A percentile compares a stretch with the other conserved stretches of the same genome.
Evolutionary conservation across 2,888 invertebrate genomes (phyloP).

Genomic region (Netelia fuscicornis): DNA sequence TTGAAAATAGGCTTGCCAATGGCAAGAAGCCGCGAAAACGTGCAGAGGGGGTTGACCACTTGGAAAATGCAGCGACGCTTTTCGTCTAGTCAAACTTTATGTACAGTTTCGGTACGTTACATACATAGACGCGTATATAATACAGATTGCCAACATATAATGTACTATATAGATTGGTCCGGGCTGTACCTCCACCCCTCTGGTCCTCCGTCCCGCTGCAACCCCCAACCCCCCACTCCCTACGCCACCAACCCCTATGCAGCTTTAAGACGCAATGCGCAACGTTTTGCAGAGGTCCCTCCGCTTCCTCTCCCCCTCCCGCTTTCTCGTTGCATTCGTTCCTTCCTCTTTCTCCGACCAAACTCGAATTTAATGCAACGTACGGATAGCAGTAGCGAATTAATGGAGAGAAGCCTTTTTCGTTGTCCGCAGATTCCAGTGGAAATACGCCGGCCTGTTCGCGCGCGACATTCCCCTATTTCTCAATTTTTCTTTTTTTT

Average conservation of each 20-base stretch:
- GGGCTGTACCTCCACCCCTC: conserved; percentile 21
- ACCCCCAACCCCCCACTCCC: too few species aligned
- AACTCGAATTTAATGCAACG: conserved; percentile 33
- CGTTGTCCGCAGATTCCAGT: neutral
- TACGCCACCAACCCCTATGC: neutral
- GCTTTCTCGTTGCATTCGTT: conserved; percentile 6
- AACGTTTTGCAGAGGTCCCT: conserved; percentile 80
- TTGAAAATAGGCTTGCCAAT: neutral
- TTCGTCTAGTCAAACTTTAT: conserved; percentile 36
- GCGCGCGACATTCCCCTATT: neutral
- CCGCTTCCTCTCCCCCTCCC: conserved; percentile 6
- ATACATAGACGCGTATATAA: conserved; percentile 11
- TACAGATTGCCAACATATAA: conserved; percentile 44
- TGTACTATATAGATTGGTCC: conserved; percentile 36
- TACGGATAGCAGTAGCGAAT: neutral
- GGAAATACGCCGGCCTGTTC: neutral
- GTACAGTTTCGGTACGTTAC: conserved; percentile 38
- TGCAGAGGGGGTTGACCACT: conserved; percentile 74
- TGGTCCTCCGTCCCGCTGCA: too few species aligned
- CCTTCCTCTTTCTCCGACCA: conserved; percentile 13
- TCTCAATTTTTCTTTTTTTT: neutral
- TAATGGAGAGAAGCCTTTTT: neutral
- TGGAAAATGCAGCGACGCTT: conserved; percentile 74
- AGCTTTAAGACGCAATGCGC: conserved; percentile 82
- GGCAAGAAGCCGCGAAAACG: conserved; percentile 7